A percentile compares a stretch with the other conserved stretches of the same genome.
Conservation (phyloP, 2,797 vertebrate species). For the Lutjanus campechanus region DNA sequence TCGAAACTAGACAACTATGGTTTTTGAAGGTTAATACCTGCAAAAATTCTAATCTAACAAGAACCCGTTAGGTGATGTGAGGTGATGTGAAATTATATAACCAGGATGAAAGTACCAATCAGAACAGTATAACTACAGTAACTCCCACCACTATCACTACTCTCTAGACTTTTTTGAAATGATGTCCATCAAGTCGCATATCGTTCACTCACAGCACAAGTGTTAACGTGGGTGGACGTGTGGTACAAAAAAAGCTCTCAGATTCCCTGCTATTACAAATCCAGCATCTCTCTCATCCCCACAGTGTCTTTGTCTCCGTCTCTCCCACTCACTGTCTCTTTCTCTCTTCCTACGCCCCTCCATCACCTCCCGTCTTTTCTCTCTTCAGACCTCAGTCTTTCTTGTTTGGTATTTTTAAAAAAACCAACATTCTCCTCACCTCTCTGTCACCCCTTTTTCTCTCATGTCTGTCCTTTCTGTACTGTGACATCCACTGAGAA, state of each 20-base stretch:
- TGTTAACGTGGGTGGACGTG: conserved; percentile 68
- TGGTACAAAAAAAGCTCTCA: conserved; percentile 39
- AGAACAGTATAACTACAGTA: conserved; percentile 8
- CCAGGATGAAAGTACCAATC: conserved; percentile 30
- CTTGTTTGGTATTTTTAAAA: conserved; percentile 8
- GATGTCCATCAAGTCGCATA: conserved; percentile 48
- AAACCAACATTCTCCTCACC: not conserved
- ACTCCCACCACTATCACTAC: conserved; percentile 21
- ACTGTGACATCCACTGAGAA: conserved; percentile 1
- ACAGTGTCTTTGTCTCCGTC: conserved; percentile 59
- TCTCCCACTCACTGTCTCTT: conserved; percentile 71
- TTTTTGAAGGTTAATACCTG: not conserved
- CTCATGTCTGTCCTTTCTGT: conserved; percentile 13
- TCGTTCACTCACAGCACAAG: conserved; percentile 53
- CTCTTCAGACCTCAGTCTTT: conserved; percentile 13
- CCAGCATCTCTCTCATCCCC: conserved; percentile 58
- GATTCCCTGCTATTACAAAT: conserved; percentile 58
- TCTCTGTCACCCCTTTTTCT: not conserved
- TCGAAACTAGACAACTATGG: no score
- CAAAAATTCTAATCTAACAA: not conserved
- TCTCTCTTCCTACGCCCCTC: conserved; percentile 62
- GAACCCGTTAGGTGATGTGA: not conserved
- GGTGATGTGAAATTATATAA: conserved; percentile 30
- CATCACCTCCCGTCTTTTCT: conserved; percentile 42
- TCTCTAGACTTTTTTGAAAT: conserved; percentile 43